These are phyloP conservation scores for Apostichopus parvimensis DNA, from an alignment of 35 echinoderm and acorn worm species.

Conservation along the genomic window DNA sequence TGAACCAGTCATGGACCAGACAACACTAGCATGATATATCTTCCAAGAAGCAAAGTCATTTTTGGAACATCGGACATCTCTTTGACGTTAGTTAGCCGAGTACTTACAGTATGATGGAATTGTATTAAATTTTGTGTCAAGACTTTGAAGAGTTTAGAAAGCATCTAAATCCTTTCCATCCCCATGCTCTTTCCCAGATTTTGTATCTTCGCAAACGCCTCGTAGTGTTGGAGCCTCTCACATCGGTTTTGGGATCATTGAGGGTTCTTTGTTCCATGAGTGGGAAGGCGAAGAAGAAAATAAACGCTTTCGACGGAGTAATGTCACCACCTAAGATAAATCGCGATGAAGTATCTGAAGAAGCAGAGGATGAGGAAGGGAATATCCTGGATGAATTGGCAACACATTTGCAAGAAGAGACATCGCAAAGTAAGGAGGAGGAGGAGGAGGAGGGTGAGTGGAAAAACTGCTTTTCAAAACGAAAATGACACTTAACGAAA, in stretches of 20 bases:
- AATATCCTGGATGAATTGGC: neutral
- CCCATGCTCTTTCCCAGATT: neutral
- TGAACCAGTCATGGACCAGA: no score
- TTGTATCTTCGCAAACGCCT: neutral
- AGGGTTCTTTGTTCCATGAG: neutral
- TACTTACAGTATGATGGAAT: no score
- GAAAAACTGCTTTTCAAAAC: neutral
- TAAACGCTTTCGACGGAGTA: conserved; percentile 9
- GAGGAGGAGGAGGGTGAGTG: neutral
- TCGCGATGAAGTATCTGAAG: neutral
- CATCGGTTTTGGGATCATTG: conserved; percentile 5
- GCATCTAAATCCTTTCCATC: neutral
- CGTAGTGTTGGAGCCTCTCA: conserved; percentile 29
- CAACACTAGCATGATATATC: no score
- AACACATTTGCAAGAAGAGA: neutral
- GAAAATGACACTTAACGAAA: no score
- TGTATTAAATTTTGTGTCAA: no score
- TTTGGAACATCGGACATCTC: no score
- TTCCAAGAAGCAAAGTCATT: no score
- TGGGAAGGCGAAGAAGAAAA: neutral
- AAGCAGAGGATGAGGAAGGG: neutral
- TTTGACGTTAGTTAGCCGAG: no score
- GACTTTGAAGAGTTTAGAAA: no score
- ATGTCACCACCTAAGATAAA: no score
- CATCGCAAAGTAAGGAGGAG: neutral